phyloP scores from a whole-genome alignment of 2,888 invertebrate genomes.

The Litoditis marina region DNA sequence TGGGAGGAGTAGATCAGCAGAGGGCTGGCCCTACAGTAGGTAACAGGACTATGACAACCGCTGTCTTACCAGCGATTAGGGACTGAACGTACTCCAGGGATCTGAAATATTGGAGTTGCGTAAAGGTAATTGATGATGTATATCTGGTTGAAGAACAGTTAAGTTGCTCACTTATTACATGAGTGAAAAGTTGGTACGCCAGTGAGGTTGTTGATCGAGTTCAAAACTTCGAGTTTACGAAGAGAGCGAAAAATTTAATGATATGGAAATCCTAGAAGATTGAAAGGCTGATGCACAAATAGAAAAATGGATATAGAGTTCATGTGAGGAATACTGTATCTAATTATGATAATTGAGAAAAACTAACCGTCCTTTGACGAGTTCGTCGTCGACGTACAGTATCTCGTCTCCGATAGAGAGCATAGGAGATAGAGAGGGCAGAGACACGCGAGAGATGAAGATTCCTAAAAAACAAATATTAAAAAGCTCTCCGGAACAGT shows the following conservation, averaged over 20 bases:
- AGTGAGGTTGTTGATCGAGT: too few species aligned
- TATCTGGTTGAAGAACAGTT: too few species aligned
- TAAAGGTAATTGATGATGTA: too few species aligned
- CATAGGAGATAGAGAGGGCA: conserved; percentile 44
- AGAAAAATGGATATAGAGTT: too few species aligned
- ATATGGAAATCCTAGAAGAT: too few species aligned
- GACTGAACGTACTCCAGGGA: conserved; percentile 48
- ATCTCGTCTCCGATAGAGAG: conserved; percentile 53
- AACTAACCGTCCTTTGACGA: conserved; percentile 35
- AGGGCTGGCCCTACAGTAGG: conserved; percentile 45
- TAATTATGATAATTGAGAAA: too few species aligned
- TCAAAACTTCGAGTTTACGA: too few species aligned
- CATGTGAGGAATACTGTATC: too few species aligned
- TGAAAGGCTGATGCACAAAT: too few species aligned
- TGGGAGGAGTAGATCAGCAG: conserved; percentile 19
- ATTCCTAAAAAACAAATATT: conserved; percentile 33
- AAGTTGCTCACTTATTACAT: too few species aligned
- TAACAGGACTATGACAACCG: conserved; percentile 39
- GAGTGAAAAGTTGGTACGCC: not conserved
- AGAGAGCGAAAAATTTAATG: too few species aligned
- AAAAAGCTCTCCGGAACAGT: not conserved
- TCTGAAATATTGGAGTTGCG: too few species aligned
- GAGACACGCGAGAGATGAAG: conserved; percentile 51
- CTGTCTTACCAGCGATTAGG: conserved; percentile 46
- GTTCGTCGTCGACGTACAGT: conserved; percentile 47